Conservation (phyloP, 2,888 invertebrate species). For the Tinea pellionella region DNA sequence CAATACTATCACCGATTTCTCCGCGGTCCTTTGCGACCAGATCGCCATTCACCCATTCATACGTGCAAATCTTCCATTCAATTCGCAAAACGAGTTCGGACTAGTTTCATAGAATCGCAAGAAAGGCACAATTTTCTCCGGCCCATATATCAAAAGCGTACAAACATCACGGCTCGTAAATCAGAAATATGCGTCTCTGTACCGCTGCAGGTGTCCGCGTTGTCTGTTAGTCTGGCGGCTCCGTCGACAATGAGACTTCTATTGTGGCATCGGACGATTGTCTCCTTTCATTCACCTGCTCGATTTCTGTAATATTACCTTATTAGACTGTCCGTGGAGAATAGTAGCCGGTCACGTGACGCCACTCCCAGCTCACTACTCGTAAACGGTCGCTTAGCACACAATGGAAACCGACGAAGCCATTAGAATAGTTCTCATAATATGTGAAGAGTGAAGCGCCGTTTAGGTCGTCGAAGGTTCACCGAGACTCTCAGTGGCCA, state of each 20-base stretch:
- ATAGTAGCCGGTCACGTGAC: constrained; percentile 15
- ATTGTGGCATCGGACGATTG: constrained; percentile 30
- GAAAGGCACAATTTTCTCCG: constrained; percentile 52
- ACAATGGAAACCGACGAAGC: constrained; percentile 9
- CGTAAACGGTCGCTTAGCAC: constrained; percentile 21
- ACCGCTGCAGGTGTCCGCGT: constrained; percentile 43
- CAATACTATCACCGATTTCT: constrained; percentile 5
- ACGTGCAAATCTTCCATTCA: constrained; percentile 14
- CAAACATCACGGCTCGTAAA: constrained; percentile 42
- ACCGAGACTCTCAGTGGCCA: neutral
- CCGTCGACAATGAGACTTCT: constrained; percentile 23
- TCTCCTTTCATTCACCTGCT: constrained; percentile 42
- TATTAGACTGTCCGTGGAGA: constrained; percentile 37
- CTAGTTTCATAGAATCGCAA: constrained; percentile 30
- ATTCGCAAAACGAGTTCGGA: constrained; percentile 30
- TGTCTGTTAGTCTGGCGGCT: constrained; percentile 24
- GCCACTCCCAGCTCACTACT: constrained; percentile 24
- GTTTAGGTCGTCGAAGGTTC: neutral
- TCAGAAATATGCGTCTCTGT: constrained; percentile 25
- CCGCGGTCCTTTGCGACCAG: constrained; percentile 2
- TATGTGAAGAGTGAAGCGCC: neutral
- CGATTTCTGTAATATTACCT: constrained; percentile 31
- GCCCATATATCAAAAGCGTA: constrained; percentile 30
- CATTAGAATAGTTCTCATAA: constrained; percentile 5
- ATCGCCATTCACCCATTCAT: constrained; percentile 8